Base-by-base conservation (phyloP, 2,797 vertebrate species). In the Muscicapa striata region DNA sequence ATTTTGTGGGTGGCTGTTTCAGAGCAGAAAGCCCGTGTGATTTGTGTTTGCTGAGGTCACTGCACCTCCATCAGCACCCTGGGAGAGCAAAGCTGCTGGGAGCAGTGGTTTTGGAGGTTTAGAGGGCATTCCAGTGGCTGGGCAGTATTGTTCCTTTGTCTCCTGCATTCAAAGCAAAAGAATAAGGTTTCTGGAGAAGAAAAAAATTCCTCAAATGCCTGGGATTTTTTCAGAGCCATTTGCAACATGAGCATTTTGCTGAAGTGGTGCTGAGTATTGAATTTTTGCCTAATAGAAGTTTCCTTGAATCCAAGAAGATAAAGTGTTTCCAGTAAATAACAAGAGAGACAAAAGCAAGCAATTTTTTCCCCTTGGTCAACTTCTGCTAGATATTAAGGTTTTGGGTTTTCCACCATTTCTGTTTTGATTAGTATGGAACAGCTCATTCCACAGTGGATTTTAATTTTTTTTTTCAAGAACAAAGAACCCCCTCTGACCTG, bases 401-500 rank as follows among this genome's bases (percentile, higher is more conserved):
- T 94, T 87, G 59, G 1, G 29, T 81, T 91, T 94, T 88, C 82
- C 64, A 77, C 77, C 63, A 66, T 90, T 96, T 96, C 91, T 96
- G 48, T 88, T 95, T 95, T 88, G 59, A 95, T 95, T 92, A 85
- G 54, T 54, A 84, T 67, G 73, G 87, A 94, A 55, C 73, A 66
- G 78, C 78, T 89, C 85, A 89, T 87, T 96, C 85, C 69, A 84
- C 45, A 13, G 92, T 64, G 32, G 46, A 17, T 5, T 81, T 69
- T 66, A 62, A 68, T 73, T 63, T 72, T 46, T 75, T 78, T 80
- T 78, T 89, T 70, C 29, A 32, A 92, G 92, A 96, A 96, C 90
- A 97, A 97, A 96, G 90, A 83, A 83, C 75, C 66, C 76, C 58
- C 94, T 93, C 93, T 97, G 96, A 97, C 96, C 96, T 96, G 97